Percentiles rank a stretch among this genome's conserved stretches.
Evolutionary conservation across 1,140 invertebrate species (phyloP).

Genomic region (Oreohelix idahoensis): DNA sequence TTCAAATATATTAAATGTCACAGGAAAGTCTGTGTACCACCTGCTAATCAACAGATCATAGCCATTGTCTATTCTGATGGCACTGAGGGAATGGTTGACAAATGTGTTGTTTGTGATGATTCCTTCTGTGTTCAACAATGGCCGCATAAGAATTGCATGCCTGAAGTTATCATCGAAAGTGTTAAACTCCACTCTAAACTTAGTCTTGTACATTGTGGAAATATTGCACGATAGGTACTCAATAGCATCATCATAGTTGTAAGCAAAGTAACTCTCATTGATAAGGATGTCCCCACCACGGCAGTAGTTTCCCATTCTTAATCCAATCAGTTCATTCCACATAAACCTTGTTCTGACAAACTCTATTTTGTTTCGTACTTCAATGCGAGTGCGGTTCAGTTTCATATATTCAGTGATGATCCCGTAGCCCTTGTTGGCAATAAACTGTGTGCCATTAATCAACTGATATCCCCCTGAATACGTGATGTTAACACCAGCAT

Average conservation of each 20-base stretch:
- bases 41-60: conserved; percentile 73
- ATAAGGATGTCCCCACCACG: conserved; percentile 59
- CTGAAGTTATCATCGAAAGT: conserved; percentile 64
- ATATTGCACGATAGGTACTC: conserved; percentile 71
- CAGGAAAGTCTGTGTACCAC: conserved; percentile 68
- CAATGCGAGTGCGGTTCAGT: conserved; percentile 62
- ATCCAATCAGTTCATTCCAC: conserved; percentile 65
- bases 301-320: conserved; percentile 71
- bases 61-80: conserved; percentile 90
- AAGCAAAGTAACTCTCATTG: conserved; percentile 66
- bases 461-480: conserved; percentile 92
- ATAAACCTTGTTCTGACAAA: conserved; percentile 59
- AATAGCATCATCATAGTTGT: conserved; percentile 65
- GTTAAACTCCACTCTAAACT: conserved; percentile 70
- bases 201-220: conserved; percentile 53
- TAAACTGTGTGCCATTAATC: conserved; percentile 84
- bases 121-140: conserved; percentile 69
- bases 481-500: conserved; percentile 82
- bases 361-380: conserved; percentile 60
- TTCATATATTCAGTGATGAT: conserved; percentile 63
- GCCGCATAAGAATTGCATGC: conserved; percentile 68
- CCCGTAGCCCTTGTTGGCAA: conserved; percentile 67
- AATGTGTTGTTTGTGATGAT: conserved; percentile 83
- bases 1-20: conserved; percentile 82
- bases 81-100: conserved; percentile 84